Percentiles rank a stretch among this genome's conserved stretches.
Conservation (phyloP, 2,797 vertebrate genomes). For the Falco biarmicus region DNA sequence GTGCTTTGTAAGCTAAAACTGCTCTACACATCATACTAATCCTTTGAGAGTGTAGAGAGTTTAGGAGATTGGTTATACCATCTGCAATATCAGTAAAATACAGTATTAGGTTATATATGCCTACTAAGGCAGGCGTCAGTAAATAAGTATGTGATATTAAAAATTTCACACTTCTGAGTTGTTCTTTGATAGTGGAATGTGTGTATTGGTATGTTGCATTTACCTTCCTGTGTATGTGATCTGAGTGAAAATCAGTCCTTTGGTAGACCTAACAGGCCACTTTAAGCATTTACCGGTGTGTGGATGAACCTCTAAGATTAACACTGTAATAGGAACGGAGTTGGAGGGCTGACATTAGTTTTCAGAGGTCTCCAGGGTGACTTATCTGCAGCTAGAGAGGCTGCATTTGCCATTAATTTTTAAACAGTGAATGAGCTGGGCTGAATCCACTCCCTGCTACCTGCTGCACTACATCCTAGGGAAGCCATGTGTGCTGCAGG, state of each 20-base stretch:
- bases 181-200: neutral
- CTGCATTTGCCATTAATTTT: conserved; percentile 35
- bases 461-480: neutral
- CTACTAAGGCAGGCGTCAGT: neutral
- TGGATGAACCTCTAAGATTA: conserved; percentile 27
- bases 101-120: conserved; percentile 50
- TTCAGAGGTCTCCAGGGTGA: conserved; percentile 40
- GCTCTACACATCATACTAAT: conserved; percentile 61
- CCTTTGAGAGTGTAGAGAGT: conserved; percentile 60
- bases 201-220: neutral
- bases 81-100: conserved; percentile 68
- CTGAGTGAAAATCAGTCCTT: conserved; percentile 5
- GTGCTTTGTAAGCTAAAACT: conserved; percentile 70
- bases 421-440: neutral
- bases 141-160: conserved; percentile 53
- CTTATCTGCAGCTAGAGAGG: conserved; percentile 26
- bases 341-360: conserved; percentile 36
- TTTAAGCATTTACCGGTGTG: neutral
- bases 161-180: conserved; percentile 38
- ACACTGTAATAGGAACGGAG: neutral
- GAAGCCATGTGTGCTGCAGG: neutral
- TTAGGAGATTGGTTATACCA: conserved; percentile 56
- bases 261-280: neutral
- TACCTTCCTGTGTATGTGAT: conserved; percentile 24
- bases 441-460: conserved; percentile 1